Base-by-base conservation (phyloP, 2,113 vertebrate genomes). In the Potamarius usumacintae region DNA sequence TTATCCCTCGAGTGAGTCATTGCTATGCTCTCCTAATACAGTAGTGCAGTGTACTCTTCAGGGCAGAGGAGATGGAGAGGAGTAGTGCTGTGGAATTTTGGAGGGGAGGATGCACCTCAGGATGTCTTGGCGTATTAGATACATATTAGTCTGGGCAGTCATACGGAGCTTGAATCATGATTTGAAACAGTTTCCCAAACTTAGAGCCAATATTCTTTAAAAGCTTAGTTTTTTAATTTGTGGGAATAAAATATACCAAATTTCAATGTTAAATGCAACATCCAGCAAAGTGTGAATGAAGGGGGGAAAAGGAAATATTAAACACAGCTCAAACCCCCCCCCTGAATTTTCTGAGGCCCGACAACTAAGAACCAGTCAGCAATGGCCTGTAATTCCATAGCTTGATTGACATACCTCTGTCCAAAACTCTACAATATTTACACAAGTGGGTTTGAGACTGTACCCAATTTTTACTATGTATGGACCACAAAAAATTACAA, bases 11-110 rank as follows among this genome's bases (percentile, higher is more conserved):
- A 87, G 80, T 78, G 85, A 88, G 67, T 88, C 84, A 79, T 80
- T 87, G 50, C 22, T 67, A 63, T 62, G 60, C 57, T 53, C 72
- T 90, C 84, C 88, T 89, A 89, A 86, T 89, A 86, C 90, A 90
- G 86, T 80, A 85, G 65, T 69, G 62, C 62, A 90, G 67, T 42
- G 48, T 53, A 85, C 57, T 60, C 48, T 18, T 25, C 30, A 58
- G 12, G n/a, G 62, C 50, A 76, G 53, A 82, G 48, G 27, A 88
- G 80, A 77, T 72, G 4, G 84, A 78, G 80, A 86, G 82, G 53
- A 88, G 63, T 63, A 12, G 27, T 77, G 78, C 89, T 90, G 34
- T 27, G 76, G 84, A 79, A 84, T 86, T 65, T 48, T 81, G 84
- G 87, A 65, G 53, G 58, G 81, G 74, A 81, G 63, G 18, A 87